These are phyloP conservation scores for Diabrotica balteata DNA, from an alignment of 2,888 invertebrate genomes.

Conservation along the genomic window DNA sequence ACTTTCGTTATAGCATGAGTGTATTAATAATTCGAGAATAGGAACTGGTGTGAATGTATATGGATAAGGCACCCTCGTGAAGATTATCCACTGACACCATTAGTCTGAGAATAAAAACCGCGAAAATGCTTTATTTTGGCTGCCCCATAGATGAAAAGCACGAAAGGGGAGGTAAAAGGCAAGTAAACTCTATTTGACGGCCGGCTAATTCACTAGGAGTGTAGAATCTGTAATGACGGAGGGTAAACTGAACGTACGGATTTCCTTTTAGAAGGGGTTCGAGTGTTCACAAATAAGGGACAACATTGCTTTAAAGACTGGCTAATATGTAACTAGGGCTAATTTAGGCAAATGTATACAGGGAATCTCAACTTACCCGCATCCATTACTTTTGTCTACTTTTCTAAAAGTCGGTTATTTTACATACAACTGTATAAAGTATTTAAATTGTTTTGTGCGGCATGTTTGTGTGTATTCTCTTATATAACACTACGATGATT, in stretches of 20 bases:
- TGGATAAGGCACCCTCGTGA: slow-evolving; percentile 12
- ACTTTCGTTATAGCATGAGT: not conserved
- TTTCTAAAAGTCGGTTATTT: too few relatives aligned
- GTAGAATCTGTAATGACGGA: slow-evolving; percentile 41
- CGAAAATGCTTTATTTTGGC: slow-evolving; percentile 16
- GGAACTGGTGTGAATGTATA: slow-evolving; percentile 8
- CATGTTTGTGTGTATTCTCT: too few relatives aligned
- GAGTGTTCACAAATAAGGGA: too few relatives aligned
- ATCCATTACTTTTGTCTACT: too few relatives aligned
- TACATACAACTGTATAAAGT: too few relatives aligned
- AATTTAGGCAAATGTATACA: too few relatives aligned
- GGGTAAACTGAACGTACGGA: slow-evolving; percentile 1
- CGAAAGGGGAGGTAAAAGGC: slow-evolving; percentile 15
- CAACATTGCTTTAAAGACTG: too few relatives aligned
- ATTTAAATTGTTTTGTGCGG: too few relatives aligned
- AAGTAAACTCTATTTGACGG: slow-evolving; percentile 36
- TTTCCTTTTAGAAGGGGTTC: too few relatives aligned
- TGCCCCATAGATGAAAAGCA: slow-evolving; percentile 13
- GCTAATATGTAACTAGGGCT: too few relatives aligned
- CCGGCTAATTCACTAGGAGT: slow-evolving; percentile 40
- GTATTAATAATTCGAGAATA: slow-evolving; percentile 7
- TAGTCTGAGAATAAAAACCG: slow-evolving; percentile 17
- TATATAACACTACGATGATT: too few relatives aligned
- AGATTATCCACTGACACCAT: slow-evolving; percentile 17
- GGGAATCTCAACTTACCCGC: too few relatives aligned